Conservation (phyloP, 1,140 invertebrate genomes). For the Drosophila lini region DNA sequence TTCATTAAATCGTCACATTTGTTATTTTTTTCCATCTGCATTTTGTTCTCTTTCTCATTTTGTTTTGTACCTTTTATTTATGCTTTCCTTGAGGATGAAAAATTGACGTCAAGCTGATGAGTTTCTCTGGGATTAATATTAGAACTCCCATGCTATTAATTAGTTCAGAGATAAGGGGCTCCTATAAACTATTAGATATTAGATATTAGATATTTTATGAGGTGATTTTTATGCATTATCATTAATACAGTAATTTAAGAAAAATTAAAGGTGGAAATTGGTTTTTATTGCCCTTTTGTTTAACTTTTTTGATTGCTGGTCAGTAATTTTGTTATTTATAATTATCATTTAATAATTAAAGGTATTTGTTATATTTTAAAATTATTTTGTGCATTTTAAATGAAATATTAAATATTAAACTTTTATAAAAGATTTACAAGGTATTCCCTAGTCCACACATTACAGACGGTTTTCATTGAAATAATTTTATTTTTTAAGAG, state of each 20-base stretch:
- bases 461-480: neutral
- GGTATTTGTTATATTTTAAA: too few relatives aligned
- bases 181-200: neutral
- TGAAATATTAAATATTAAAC: too few relatives aligned
- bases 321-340: neutral
- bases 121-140: neutral
- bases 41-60: conserved; percentile 7
- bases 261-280: neutral
- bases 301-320: neutral
- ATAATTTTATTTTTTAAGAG: neutral
- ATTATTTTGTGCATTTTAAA: too few relatives aligned
- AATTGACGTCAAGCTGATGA: conserved; percentile 37
- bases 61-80: conserved; percentile 40
- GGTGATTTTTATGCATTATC: neutral
- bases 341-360: neutral
- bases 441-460: conserved; percentile 6
- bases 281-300: neutral
- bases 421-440: neutral
- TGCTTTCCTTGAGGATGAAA: conserved; percentile 23
- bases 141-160: neutral
- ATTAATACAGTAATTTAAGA: neutral
- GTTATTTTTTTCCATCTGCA: conserved; percentile 49
- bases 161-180: too few relatives aligned
- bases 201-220: conserved; percentile 5
- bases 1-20: conserved; percentile 77